Evolutionary conservation across 2,797 vertebrate species (phyloP).

Genomic region (Sebastes paucispinis): DNA sequence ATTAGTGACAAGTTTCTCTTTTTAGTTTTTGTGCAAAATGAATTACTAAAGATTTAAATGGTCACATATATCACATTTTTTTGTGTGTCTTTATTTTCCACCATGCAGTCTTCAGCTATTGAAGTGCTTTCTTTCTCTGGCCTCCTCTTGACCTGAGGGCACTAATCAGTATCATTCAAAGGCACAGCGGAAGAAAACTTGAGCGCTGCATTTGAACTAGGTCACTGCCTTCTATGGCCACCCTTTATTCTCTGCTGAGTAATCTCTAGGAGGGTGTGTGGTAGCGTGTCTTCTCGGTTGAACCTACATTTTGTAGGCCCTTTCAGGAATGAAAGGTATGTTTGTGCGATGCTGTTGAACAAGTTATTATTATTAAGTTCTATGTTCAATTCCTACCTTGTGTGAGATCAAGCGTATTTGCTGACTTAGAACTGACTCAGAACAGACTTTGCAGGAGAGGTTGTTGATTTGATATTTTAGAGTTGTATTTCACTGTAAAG

Average conservation of each 20-base stretch:
- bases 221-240: conserved; percentile 53
- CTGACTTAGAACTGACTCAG: neutral
- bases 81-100: neutral
- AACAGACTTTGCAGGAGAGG: neutral
- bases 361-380: neutral
- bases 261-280: conserved; percentile 28
- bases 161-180: conserved; percentile 58
- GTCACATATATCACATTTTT: neutral
- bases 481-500: neutral
- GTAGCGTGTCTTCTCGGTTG: conserved; percentile 2
- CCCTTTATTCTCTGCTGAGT: conserved; percentile 39
- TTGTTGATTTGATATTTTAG: neutral
- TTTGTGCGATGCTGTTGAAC: conserved; percentile 12
- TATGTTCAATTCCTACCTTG: conserved; percentile 3
- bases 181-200: conserved; percentile 55
- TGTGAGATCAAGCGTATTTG: neutral
- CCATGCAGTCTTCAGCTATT: neutral
- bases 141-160: conserved; percentile 50
- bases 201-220: conserved; percentile 62
- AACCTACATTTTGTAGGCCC: neutral
- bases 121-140: conserved; percentile 10
- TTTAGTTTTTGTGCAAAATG: neutral
- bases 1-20: neutral
- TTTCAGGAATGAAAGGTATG: conserved; percentile 44
- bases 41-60: neutral